These are phyloP conservation scores for Drosophila phalerata DNA, from an alignment of 2,888 invertebrate genomes.

Conservation along the genomic window DNA sequence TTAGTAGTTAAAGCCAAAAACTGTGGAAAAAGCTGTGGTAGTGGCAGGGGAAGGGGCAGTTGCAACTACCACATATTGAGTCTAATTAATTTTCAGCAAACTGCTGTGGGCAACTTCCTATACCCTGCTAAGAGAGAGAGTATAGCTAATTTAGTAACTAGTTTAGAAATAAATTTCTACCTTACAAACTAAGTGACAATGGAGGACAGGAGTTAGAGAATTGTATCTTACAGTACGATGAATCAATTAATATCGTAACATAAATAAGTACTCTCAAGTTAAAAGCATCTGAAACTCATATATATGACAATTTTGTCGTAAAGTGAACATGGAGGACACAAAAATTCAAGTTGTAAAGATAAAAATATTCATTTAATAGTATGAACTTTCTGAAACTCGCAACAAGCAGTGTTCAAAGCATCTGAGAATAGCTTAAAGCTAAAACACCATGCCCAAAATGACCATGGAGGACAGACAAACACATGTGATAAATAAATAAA, in stretches of 20 bases:
- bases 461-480: not conserved
- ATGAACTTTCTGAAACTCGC: not conserved
- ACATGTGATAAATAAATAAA: not conserved
- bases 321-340: not conserved
- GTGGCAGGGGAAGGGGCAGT: not conserved
- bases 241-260: not conserved
- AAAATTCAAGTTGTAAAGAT: not conserved
- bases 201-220: not conserved
- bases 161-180: not conserved
- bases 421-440: not conserved
- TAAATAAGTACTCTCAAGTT: not conserved
- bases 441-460: not conserved
- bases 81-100: conserved; percentile 73
- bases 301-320: not conserved
- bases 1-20: conserved; percentile 13
- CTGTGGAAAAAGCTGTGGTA: not conserved
- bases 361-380: not conserved
- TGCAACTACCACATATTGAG: conserved; percentile 65
- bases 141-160: not conserved
- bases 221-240: not conserved
- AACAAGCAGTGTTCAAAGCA: not conserved
- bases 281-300: not conserved
- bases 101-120: conserved; percentile 43
- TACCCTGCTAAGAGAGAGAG: conserved; percentile 40
- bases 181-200: not conserved